Base-by-base conservation (phyloP, 1,140 invertebrate species). In the Brachionus rotundiformis region DNA sequence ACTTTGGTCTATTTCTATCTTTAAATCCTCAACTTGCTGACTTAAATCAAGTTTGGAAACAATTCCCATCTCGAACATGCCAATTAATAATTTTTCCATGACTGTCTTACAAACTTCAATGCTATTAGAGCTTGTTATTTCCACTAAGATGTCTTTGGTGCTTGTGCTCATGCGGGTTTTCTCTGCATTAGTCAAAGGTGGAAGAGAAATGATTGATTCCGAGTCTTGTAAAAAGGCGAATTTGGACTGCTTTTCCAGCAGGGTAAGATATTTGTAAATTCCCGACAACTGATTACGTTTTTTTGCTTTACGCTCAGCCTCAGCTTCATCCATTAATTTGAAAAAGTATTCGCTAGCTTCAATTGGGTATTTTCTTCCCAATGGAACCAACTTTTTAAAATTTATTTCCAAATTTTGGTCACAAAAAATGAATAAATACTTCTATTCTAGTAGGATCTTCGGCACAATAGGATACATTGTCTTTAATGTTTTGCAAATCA, bases 101-200 rank as follows among this genome's bases (percentile, higher is more conserved):
- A 92, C 91, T 83, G 90, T 91, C 86, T 91, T 92, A 86, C 92
- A 93, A 49, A 90, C 87, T 39, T 89, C 89, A 54, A 91, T 88
- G 4, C 90, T 91, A n/a, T 87, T 84, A 16, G 91, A 89, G 82
- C 93, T 93, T 0, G 93, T 94, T 29, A 94, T 92, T 87, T 94
- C 93, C 27, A 94, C 86, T 33, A 94, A 87, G 84, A 94, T 91
- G n/a, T 89, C 85, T 83, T 89, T 91, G 23, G 92, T 93, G 3
- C 89, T 88, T 23, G 87, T 82, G 8, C 85, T 85, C 59, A 90
- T 87, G 89, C 94, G 94, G 3, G 93, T 92, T 83, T 90, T 87
- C 54, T 94, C 92, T 84, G 92, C 91, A 86, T 94, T 94, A 13
- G 93, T 94, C 61, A 94, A 92, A 0, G 93, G 93, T 71, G 93